Evolutionary conservation across 2,797 vertebrate genomes (phyloP).

Genomic region (Limnodromus scolopaceus): DNA sequence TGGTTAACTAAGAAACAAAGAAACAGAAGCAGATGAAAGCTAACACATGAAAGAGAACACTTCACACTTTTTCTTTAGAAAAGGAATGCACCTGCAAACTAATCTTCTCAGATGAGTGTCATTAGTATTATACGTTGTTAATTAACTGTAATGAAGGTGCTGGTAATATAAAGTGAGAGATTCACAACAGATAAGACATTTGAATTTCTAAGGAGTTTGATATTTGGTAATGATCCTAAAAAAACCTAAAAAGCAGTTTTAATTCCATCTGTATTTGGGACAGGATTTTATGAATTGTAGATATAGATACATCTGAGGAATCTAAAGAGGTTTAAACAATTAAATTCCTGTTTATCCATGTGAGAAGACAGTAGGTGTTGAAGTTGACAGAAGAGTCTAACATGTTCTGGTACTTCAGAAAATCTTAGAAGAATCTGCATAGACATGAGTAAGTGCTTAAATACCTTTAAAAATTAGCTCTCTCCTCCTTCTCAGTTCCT

Average conservation of each 20-base stretch:
- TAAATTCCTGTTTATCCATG: not conserved
- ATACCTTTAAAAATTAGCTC: not conserved
- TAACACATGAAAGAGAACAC: not conserved
- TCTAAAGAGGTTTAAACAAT: not conserved
- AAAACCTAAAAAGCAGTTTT: not conserved
- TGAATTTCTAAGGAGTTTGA: not conserved
- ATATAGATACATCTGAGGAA: not conserved
- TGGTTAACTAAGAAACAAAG: not conserved
- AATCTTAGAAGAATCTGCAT: not conserved
- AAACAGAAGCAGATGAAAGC: not conserved
- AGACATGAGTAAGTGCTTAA: not conserved
- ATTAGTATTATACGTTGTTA: not conserved
- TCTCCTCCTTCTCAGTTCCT: not conserved
- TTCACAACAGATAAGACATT: not conserved
- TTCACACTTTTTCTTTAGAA: not conserved
- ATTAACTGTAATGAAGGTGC: not conserved
- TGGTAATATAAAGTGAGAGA: not conserved
- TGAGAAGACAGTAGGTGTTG: not conserved
- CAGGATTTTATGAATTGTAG: not conserved
- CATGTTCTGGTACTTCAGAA: not conserved
- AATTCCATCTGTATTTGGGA: not conserved
- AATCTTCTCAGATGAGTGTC: not conserved
- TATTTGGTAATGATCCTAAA: not conserved
- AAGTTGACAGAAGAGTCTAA: not conserved
- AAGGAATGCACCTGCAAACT: not conserved